Evolutionary conservation across 1,140 invertebrate species (phyloP).

Genomic region (Apis laboriosa): DNA sequence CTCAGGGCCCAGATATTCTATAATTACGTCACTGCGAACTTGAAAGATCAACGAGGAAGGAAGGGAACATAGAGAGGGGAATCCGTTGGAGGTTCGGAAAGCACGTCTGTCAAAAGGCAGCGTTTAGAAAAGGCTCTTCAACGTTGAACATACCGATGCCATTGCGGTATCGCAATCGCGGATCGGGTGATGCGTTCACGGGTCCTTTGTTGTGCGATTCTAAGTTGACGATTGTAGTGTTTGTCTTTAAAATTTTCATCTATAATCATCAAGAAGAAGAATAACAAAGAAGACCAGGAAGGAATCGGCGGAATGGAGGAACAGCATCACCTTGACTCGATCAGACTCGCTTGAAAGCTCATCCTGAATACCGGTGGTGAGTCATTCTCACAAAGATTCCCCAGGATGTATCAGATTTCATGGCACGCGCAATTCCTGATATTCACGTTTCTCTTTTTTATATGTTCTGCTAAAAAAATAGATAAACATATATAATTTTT

Average conservation of each 20-base stretch:
- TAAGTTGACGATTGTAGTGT: background rate
- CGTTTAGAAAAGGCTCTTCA: constrained; percentile 54
- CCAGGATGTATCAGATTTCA: background rate
- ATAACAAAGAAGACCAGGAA: background rate
- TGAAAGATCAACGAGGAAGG: constrained; percentile 31
- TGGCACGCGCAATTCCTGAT: background rate
- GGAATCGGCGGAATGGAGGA: constrained; percentile 54
- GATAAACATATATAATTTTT: background rate
- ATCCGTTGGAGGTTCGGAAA: constrained; percentile 40
- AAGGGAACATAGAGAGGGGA: constrained; percentile 16
- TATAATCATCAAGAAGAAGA: background rate
- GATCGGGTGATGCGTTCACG: constrained; percentile 39
- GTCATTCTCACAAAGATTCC: constrained; percentile 61
- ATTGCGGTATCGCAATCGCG: constrained; percentile 52
- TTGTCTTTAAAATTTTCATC: background rate
- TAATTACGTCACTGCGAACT: constrained; percentile 46
- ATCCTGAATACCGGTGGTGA: constrained; percentile 64
- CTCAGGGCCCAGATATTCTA: background rate
- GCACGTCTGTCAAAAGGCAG: constrained; percentile 56
- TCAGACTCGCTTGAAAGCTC: constrained; percentile 59
- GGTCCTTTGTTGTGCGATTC: background rate
- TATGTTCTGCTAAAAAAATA: background rate
- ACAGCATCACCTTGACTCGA: constrained; percentile 56
- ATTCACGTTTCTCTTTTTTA: background rate
- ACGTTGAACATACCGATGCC: constrained; percentile 67